These are phyloP conservation scores for Thunnus thynnus DNA, from an alignment of 2,113 vertebrate genomes.

Conservation along the genomic window DNA sequence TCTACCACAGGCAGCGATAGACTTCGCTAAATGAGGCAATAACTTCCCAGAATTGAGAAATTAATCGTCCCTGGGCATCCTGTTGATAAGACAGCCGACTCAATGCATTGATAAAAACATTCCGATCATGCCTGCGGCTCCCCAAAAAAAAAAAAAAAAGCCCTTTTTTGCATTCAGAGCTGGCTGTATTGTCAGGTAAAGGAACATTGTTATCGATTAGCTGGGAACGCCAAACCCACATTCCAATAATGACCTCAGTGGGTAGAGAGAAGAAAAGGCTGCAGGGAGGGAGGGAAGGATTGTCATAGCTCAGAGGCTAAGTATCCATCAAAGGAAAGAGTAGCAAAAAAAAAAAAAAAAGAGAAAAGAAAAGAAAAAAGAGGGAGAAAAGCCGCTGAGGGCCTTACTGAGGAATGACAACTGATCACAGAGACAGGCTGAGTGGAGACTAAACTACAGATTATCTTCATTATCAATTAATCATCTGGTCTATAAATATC, in stretches of 20 bases:
- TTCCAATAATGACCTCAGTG: constrained; percentile 67
- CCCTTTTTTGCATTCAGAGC: constrained; percentile 31
- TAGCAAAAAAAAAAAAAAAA: background rate
- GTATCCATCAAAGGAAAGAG: constrained; percentile 66
- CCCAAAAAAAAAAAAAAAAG: too few species aligned
- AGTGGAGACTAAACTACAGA: background rate
- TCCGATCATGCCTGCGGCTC: constrained; percentile 47
- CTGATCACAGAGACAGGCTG: background rate
- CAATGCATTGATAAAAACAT: constrained; percentile 43
- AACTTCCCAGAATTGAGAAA: constrained; percentile 3
- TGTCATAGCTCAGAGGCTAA: constrained; percentile 60
- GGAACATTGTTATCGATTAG: constrained; percentile 76
- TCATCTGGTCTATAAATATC: too few species aligned
- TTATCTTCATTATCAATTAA: too few species aligned
- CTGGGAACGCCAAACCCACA: constrained; percentile 61
- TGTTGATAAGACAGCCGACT: constrained; percentile 13
- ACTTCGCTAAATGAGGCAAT: background rate
- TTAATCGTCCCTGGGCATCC: background rate
- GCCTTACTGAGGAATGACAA: constrained; percentile 6
- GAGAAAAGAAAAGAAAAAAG: background rate
- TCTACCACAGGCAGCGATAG: background rate
- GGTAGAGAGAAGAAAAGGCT: constrained; percentile 53
- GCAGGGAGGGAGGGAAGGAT: constrained; percentile 18
- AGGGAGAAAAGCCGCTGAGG: background rate
- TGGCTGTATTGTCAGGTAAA: constrained; percentile 53